Percentiles rank a stretch among this genome's conserved stretches.
phyloP scores from a whole-genome alignment of 2,888 invertebrate species.

The Lithophane semibrunnea region DNA sequence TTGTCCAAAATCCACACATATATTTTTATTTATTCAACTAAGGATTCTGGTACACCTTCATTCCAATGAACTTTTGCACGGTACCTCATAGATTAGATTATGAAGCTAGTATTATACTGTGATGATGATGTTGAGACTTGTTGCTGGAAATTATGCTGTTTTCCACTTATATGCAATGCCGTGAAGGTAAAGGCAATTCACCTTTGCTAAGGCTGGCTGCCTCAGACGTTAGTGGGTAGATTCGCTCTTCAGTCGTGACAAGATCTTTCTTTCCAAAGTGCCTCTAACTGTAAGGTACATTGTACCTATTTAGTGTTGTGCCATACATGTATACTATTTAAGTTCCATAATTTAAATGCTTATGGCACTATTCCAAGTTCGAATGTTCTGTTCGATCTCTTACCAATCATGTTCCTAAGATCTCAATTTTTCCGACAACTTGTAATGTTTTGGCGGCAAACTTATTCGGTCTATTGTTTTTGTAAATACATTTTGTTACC shows the following conservation, averaged over 20 bases:
- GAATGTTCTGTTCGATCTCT: constrained; percentile 73
- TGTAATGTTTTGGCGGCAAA: constrained; percentile 63
- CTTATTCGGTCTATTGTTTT: constrained; percentile 67
- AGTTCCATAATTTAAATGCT: constrained; percentile 65
- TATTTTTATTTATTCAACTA: constrained; percentile 38
- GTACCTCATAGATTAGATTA: constrained; percentile 18
- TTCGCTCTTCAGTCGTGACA: constrained; percentile 66
- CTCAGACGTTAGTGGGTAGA: constrained; percentile 3
- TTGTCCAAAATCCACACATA: constrained; percentile 31
- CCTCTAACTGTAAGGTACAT: constrained; percentile 79
- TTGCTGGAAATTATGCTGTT: constrained; percentile 26
- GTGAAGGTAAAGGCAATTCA: constrained; percentile 6
- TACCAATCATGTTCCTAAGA: constrained; percentile 77
- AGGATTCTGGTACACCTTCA: constrained; percentile 33
- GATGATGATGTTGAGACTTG: constrained; percentile 18
- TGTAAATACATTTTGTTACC: constrained; percentile 85
- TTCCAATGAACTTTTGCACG: constrained; percentile 18
- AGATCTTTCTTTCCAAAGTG: constrained; percentile 74
- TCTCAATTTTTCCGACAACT: constrained; percentile 70
- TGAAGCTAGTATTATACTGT: constrained; percentile 26
- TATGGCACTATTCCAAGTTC: constrained; percentile 68
- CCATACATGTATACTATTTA: constrained; percentile 73
- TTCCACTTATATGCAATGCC: constrained; percentile 11
- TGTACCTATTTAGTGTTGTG: constrained; percentile 75
- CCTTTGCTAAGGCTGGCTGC: constrained; percentile 5